Evolutionary conservation across 2,797 vertebrate species (phyloP).

Genomic region (Chromis chromis): DNA sequence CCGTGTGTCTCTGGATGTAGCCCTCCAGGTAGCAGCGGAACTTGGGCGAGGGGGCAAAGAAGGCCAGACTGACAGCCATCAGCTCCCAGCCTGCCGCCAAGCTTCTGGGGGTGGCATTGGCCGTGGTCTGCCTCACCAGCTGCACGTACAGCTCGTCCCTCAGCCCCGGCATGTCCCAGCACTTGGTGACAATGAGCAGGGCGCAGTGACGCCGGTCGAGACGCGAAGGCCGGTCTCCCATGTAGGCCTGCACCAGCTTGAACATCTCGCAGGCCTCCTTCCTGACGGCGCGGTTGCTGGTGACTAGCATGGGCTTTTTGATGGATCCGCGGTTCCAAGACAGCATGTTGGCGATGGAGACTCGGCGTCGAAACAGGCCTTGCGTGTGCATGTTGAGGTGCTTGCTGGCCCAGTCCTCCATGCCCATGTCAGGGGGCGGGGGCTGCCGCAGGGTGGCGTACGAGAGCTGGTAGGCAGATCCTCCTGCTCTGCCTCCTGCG

Average conservation of each 20-base stretch:
- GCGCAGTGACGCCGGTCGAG: conserved; percentile 89
- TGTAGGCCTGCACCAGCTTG: conserved; percentile 93
- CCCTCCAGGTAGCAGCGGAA: conserved; percentile 94
- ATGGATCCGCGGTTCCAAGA: conserved; percentile 93
- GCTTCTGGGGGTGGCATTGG: conserved; percentile 87
- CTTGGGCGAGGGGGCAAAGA: conserved; percentile 93
- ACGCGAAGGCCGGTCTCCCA: conserved; percentile 91
- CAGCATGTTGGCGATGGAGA: conserved; percentile 94
- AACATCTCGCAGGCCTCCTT: conserved; percentile 95
- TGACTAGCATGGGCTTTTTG: conserved; percentile 94
- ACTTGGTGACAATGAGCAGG: conserved; percentile 89
- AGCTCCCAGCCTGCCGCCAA: conserved; percentile 92
- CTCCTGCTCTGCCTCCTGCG: conserved; percentile 58
- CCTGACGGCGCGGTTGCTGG: conserved; percentile 88
- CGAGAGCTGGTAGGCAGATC: conserved; percentile 81
- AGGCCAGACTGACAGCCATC: conserved; percentile 92
- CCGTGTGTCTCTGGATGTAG: conserved; percentile 93
- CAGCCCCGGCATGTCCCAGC: conserved; percentile 91
- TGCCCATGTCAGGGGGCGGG: conserved; percentile 85
- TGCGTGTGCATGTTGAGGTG: conserved; percentile 94
- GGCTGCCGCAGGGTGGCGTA: conserved; percentile 88
- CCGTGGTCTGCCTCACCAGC: conserved; percentile 92
- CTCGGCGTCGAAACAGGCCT: conserved; percentile 90
- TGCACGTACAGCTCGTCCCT: conserved; percentile 93
- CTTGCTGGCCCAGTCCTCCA: conserved; percentile 93